Base-by-base conservation (phyloP, 2,888 invertebrate genomes). In the Folsomia manolachei region DNA sequence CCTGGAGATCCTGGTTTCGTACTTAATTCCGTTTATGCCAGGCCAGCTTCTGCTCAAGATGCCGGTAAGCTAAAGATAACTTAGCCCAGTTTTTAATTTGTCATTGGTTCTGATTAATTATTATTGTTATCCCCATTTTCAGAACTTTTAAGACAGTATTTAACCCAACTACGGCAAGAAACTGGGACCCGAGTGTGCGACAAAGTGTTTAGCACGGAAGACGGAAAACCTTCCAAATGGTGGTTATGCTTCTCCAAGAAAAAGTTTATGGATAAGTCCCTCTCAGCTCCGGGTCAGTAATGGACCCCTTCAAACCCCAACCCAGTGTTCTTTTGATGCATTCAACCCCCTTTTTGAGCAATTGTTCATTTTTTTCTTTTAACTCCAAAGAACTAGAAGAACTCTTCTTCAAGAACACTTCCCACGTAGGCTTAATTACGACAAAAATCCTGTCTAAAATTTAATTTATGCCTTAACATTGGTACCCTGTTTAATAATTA, bases 221-320 rank as follows among this genome's bases (percentile, higher is more conserved):
- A 94, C 83, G 96, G 95, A 7, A 96, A 95, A 83, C 97, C 98
- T 9, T 95, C 94, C 83, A 99, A 99, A 86, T 99, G 99, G 99
- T 99, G 99, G 99, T 86, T 97, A 71, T 99, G 99, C 84, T 99
- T 99, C 86, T 93, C 97, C 27, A 97, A 97, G 84, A 96, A 97
- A 89, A 97, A 96, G 88, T 99, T 99, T 84, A 98, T 99, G 97
- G 99, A 99, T 84, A 98, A 98, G 84, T 95, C 95, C 27, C 86
- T 99, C 27, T 91, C 94, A 39, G 93, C 91, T 0, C 95, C 94
- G 1, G 95, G 95, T 60, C 91, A 92, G 69, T 81, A 72, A 78
- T 39, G 21, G 18, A 39, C 14, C 39, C 39, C 14, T 39, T 39
- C 39, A 39, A 39, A 39, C 14, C 14, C 39, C 39, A 39, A 39